These are phyloP conservation scores for Colossoma macropomum DNA, from an alignment of 2,113 vertebrate genomes.

Conservation along the genomic window DNA sequence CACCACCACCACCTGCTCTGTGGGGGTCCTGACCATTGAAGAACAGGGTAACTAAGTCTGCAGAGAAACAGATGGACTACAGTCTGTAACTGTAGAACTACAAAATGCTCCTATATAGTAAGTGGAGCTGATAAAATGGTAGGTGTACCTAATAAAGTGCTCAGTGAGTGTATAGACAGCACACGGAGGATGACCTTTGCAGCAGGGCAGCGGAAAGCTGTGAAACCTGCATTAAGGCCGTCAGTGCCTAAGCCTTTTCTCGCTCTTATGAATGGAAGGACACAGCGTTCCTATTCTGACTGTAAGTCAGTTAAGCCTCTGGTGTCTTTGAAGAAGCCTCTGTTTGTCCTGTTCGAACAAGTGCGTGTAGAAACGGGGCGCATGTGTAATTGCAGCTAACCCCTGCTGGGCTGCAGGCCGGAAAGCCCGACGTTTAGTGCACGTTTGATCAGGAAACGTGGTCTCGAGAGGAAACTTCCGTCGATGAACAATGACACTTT, in stretches of 20 bases:
- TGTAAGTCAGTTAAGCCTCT: background rate
- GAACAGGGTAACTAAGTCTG: no score
- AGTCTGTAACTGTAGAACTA: no score
- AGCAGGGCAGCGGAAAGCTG: background rate
- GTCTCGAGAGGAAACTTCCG: constrained; percentile 32
- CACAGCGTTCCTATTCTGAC: background rate
- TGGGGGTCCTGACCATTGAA: no score
- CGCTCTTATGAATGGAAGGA: background rate
- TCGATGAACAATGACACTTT: constrained; percentile 18
- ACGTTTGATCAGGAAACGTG: constrained; percentile 35
- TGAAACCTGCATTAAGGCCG: background rate
- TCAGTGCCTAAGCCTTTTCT: background rate
- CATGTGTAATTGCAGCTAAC: constrained; percentile 34
- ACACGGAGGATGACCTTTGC: background rate
- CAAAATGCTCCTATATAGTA: no score
- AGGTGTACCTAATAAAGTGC: no score
- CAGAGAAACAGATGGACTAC: no score
- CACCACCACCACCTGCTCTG: background rate
- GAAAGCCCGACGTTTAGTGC: constrained; percentile 46
- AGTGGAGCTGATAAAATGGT: no score
- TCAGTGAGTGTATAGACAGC: no score
- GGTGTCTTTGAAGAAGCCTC: constrained; percentile 39
- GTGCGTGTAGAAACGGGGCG: background rate
- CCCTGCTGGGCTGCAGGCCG: constrained; percentile 13
- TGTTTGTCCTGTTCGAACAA: constrained; percentile 41